Percentiles rank a stretch among this genome's conserved stretches.
Conservation (phyloP, 37 sponge, comb jelly and placozoan species). For the Mnemiopsis leidyi region DNA sequence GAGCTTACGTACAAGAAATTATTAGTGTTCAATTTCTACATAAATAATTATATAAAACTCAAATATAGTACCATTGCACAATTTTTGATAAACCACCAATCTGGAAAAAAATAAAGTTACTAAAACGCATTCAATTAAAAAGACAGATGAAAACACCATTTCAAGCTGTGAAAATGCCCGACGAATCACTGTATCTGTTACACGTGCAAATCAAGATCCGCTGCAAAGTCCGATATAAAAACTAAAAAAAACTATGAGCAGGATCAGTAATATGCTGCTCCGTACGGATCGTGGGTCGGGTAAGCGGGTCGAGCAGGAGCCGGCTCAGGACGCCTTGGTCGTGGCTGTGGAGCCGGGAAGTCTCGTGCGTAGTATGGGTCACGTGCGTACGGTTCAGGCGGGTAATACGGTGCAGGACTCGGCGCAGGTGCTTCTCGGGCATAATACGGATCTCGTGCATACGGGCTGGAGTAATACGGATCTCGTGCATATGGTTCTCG, state of each 20-base stretch:
- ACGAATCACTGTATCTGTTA: too few relatives aligned
- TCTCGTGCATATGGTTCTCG: slow-evolving; percentile 1
- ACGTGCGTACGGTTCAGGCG: background rate
- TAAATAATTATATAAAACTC: background rate
- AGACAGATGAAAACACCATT: background rate
- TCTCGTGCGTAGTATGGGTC: slow-evolving; percentile 55
- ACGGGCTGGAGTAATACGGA: background rate
- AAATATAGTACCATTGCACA: background rate
- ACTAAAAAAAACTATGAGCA: too few relatives aligned
- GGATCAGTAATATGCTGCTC: background rate
- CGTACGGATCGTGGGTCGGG: slow-evolving; percentile 4
- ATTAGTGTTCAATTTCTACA: too few relatives aligned
- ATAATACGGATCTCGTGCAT: slow-evolving; percentile 41
- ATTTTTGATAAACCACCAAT: background rate
- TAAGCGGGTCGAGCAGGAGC: background rate
- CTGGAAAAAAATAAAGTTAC: background rate
- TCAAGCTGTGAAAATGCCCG: too few relatives aligned
- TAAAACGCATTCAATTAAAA: background rate
- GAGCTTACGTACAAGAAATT: too few relatives aligned
- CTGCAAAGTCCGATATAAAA: too few relatives aligned
- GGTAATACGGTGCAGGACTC: background rate
- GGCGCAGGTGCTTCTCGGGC: background rate
- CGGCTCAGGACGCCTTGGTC: background rate
- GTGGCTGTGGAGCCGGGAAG: background rate
- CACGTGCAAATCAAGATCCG: too few relatives aligned